phyloP scores from a whole-genome alignment of 2,888 invertebrate species.

The Meghimatium bilineatum region DNA sequence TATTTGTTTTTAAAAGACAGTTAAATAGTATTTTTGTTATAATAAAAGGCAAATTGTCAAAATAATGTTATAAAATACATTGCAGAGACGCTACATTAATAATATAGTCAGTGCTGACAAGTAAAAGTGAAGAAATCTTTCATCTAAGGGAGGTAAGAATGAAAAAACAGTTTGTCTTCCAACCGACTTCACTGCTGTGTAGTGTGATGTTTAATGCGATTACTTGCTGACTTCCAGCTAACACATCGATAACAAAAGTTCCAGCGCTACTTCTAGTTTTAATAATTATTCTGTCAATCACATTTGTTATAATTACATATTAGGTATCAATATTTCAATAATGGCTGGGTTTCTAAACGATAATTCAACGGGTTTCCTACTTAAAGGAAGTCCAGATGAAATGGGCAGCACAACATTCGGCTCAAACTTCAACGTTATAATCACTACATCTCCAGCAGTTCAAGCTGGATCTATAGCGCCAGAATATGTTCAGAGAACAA shows the following conservation, averaged over 20 bases:
- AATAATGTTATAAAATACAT: too few species aligned
- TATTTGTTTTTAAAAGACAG: too few species aligned
- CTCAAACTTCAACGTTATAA: not conserved
- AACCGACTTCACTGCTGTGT: not conserved
- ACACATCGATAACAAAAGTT: too few species aligned
- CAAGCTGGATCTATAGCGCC: constrained; percentile 20
- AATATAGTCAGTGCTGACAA: not conserved
- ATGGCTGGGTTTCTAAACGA: not conserved
- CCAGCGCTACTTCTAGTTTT: not conserved
- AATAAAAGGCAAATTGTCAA: too few species aligned
- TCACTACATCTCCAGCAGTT: not conserved
- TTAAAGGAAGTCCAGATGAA: not conserved
- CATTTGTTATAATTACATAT: not conserved
- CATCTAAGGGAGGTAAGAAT: too few species aligned
- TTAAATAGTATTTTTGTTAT: too few species aligned
- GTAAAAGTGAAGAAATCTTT: not conserved
- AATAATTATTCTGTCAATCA: not conserved
- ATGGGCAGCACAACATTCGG: not conserved
- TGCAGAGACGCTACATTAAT: too few species aligned
- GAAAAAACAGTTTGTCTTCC: too few species aligned
- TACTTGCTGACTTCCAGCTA: too few species aligned
- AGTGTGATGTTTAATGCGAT: too few species aligned
- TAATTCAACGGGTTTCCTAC: not conserved
- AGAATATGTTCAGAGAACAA: constrained; percentile 40
- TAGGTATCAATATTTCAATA: not conserved